Evolutionary conservation across 2,113 vertebrate genomes (phyloP).

Genomic region (Struthio camelus): DNA sequence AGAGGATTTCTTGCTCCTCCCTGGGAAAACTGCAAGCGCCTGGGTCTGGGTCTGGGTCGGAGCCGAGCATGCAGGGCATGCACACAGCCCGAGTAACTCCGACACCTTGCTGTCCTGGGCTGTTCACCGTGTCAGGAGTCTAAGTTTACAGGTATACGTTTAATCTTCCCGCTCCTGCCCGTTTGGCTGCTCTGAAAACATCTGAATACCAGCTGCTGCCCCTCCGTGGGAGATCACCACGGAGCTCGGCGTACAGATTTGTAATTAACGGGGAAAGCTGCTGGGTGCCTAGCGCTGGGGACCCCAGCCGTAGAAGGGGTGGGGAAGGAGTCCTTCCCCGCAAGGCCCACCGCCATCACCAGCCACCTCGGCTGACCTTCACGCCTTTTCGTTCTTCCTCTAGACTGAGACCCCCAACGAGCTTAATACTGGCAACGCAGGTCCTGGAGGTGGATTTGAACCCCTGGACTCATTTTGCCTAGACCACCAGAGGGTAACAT

Average conservation of each 20-base stretch:
- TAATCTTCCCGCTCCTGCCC: not conserved
- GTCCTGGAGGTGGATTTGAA: not conserved
- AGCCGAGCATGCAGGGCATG: not conserved
- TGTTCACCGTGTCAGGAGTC: not conserved
- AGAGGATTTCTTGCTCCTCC: not conserved
- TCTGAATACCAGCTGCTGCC: fast-evolving
- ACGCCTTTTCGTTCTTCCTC: not conserved
- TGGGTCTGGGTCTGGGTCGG: too few species aligned
- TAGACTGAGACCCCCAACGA: not conserved
- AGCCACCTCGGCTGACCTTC: not conserved
- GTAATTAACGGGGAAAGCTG: not conserved
- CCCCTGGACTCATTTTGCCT: fast-evolving
- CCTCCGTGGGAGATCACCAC: fast-evolving
- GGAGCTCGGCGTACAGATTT: not conserved
- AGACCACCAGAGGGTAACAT: not conserved
- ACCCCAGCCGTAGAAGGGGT: not conserved
- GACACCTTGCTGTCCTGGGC: not conserved
- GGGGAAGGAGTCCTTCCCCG: not conserved
- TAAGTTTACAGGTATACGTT: not conserved
- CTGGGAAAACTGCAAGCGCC: not conserved
- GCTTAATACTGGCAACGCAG: not conserved
- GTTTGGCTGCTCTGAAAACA: not conserved
- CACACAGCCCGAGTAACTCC: not conserved
- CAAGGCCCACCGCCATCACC: fast-evolving
- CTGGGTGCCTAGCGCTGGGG: not conserved